Base-by-base conservation (phyloP, 2,113 vertebrate species). In the Bubo bubo region DNA sequence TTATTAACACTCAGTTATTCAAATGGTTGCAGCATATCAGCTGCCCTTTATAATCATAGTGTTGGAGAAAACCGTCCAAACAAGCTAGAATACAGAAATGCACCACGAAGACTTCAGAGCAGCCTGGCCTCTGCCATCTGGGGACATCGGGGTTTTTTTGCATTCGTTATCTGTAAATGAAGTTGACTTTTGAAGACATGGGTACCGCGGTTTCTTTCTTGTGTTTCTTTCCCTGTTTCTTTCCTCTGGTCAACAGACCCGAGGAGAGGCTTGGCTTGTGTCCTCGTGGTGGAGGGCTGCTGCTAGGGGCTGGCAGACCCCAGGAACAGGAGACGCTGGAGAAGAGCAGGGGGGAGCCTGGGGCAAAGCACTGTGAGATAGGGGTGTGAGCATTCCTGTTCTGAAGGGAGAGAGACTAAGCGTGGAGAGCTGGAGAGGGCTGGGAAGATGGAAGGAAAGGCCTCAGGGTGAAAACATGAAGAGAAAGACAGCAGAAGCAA, bases 281-380 rank as follows among this genome's bases (percentile, higher is more conserved):
- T 41, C n/a, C 56, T 32, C 0, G 0, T 16, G 32, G 14, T 18
- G 0, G 2, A 73, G 34, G 17, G 53, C n/a, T 63, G 86, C 63
- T 81, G 71, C 35, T 4, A 5, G 37, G 50, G 30, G 22, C 77
- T 56, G 81, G 35, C 52, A 67, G 47, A 22, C 9, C 2, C 8
- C 41, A 43, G n/a, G 39, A 43, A 28, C 10, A 18, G 55, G 32
- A 76, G 66, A 52, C 60, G 32, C n/a, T 83, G 75, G 37, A 66
- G 49, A 67, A 30, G n/a, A 82, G 74, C 55, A 85, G 60, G 34
- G 76, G 43, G 71, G 24, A 72, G 19, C 47, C n/a, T 37, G 68
- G 30, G 23, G 27, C 30, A 67, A 34, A 63, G 73, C 59, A 28
- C 20, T 11, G 30, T 3, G 37, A 55, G 68, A 3, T 4, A 32